A percentile compares a stretch with the other conserved stretches of the same genome.
Evolutionary conservation across 2,888 invertebrate species (phyloP).

Genomic region (Phymatocera aterrima): DNA sequence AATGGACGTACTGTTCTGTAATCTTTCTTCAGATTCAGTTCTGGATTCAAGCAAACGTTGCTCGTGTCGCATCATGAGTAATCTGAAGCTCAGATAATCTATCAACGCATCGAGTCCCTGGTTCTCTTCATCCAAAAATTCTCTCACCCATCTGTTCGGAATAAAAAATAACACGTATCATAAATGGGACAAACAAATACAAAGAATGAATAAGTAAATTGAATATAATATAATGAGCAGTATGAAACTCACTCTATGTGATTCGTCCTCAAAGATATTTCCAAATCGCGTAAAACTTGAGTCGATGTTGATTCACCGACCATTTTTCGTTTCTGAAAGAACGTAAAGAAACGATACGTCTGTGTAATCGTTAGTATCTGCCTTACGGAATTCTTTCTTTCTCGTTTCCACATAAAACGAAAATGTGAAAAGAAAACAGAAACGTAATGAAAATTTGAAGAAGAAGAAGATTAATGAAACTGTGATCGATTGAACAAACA

Average conservation of each 20-base stretch:
- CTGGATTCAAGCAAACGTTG: constrained; percentile 87
- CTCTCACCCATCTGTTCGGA: constrained; percentile 99
- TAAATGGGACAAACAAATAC: not conserved
- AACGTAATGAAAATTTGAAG: too few relatives aligned
- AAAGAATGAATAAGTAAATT: not conserved
- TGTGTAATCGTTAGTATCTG: constrained; percentile 69
- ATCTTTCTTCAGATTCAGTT: constrained; percentile 86
- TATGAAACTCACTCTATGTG: constrained; percentile 89
- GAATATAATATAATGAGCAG: not conserved
- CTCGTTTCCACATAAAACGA: not conserved
- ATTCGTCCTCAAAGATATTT: constrained; percentile 98
- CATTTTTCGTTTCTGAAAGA: constrained; percentile 96
- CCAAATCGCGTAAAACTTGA: constrained; percentile 97
- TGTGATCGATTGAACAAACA: too few relatives aligned
- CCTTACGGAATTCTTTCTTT: constrained; percentile 49
- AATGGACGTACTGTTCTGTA: constrained; percentile 76
- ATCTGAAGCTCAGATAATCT: constrained; percentile 96
- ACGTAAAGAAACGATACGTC: constrained; percentile 75
- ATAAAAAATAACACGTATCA: constrained; percentile 55
- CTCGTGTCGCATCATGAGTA: constrained; percentile 96
- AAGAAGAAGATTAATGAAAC: too few relatives aligned
- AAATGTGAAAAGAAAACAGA: too few relatives aligned
- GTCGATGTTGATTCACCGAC: constrained; percentile 98
- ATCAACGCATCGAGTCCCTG: constrained; percentile 97
- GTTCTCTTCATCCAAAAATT: constrained; percentile 97